Conservation (phyloP, 2,888 invertebrate species). For the Caenorhabditis macrosperma region DNA sequence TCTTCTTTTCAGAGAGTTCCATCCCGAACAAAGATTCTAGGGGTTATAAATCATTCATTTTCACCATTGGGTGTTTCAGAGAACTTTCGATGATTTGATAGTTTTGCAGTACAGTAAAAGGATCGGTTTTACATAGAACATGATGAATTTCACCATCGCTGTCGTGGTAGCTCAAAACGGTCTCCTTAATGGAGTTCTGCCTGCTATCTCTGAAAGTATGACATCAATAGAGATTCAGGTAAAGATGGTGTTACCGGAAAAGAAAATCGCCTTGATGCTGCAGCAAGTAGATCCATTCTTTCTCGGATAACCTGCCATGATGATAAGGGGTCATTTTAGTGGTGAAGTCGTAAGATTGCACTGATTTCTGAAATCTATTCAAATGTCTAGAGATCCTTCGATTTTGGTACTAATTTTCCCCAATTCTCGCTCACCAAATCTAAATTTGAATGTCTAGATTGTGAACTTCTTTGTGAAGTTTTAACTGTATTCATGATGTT, state of each 20-base stretch:
- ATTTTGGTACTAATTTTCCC: background rate
- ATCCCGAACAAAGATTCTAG: no score
- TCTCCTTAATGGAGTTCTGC: background rate
- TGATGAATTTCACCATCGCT: background rate
- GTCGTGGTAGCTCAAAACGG: background rate
- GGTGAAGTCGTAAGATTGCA: background rate
- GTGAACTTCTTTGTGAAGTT: background rate
- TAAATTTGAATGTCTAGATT: no score
- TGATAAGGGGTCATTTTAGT: background rate
- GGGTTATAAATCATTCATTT: background rate
- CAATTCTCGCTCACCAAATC: background rate
- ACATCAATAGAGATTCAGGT: background rate
- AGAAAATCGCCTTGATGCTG: background rate
- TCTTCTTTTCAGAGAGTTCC: no score
- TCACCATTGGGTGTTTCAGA: background rate
- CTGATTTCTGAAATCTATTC: background rate
- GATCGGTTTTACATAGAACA: background rate
- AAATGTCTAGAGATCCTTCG: background rate
- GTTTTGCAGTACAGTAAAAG: background rate
- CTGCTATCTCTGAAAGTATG: conserved; percentile 10
- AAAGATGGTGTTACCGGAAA: background rate
- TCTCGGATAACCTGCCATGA: background rate
- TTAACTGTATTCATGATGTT: background rate
- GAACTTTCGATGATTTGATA: conserved; percentile 7
- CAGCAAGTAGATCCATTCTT: background rate